Evolutionary conservation across 2,113 vertebrate genomes (phyloP).

Genomic region (Calyptomena viridis): DNA sequence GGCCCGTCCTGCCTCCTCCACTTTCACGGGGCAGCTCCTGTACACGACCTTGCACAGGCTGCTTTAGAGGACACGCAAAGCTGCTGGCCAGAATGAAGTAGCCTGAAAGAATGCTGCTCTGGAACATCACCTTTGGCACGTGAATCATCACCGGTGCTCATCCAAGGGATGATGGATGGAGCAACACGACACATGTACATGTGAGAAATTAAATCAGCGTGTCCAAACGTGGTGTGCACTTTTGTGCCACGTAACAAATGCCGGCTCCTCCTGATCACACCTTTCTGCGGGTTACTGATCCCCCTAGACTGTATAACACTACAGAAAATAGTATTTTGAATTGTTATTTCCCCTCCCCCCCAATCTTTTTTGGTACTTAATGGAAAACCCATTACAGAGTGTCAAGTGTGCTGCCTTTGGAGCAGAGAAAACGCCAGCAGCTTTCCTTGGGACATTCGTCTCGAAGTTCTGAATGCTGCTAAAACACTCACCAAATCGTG

Average conservation of each 20-base stretch:
- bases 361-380: background rate
- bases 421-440: background rate
- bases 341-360: background rate
- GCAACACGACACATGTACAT: rapidly evolving
- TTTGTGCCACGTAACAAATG: background rate
- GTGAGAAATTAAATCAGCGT: background rate
- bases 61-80: slow-evolving; percentile 84
- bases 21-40: slow-evolving; percentile 72
- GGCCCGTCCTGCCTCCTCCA: background rate
- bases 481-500: background rate
- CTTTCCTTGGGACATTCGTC: no score
- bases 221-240: background rate
- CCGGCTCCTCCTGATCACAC: background rate
- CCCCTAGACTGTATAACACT: background rate
- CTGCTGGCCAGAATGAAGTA: slow-evolving; percentile 88
- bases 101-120: slow-evolving; percentile 86
- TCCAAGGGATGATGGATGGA: background rate
- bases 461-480: background rate
- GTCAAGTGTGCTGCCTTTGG: background rate
- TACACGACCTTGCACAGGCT: slow-evolving; percentile 85
- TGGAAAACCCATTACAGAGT: background rate
- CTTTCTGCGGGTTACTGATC: background rate
- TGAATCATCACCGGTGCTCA: background rate
- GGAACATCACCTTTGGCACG: background rate
- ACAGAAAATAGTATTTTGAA: background rate